phyloP scores from a whole-genome alignment of 92 coral and sea anemone genomes.

The Montipora capitata region DNA sequence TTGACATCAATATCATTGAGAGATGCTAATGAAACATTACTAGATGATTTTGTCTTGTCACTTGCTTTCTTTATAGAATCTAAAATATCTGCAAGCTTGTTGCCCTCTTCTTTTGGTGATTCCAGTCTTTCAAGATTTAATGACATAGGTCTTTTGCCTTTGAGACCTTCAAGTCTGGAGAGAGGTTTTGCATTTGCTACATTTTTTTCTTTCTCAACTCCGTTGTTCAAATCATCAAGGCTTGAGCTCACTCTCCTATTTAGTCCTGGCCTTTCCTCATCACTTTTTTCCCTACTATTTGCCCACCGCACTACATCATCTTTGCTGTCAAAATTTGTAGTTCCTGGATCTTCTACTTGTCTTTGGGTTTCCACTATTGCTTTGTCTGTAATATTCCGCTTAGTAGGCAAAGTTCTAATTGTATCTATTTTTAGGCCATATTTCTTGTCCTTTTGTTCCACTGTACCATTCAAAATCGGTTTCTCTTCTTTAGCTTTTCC shows the following conservation, averaged over 20 bases:
- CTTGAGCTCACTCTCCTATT: conserved; percentile 85
- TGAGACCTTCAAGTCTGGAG: conserved; percentile 49
- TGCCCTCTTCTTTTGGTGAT: conserved; percentile 73
- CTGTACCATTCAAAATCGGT: conserved; percentile 55
- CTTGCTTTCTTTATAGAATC: conserved; percentile 85
- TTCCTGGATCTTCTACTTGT: conserved; percentile 27
- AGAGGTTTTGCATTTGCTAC: conserved; percentile 32
- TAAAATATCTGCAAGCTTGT: conserved; percentile 84
- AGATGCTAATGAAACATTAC: conserved; percentile 57
- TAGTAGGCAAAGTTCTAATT: conserved; percentile 14
- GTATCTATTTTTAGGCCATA: not conserved
- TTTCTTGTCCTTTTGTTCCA: conserved; percentile 37
- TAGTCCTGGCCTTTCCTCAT: conserved; percentile 57
- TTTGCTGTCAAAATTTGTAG: conserved; percentile 14
- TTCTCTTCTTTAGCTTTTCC: conserved; percentile 62
- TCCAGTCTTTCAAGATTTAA: conserved; percentile 19
- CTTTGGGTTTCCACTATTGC: conserved; percentile 15
- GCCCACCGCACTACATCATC: conserved; percentile 61
- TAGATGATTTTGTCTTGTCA: conserved; percentile 36
- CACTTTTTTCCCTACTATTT: conserved; percentile 77
- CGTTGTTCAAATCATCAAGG: conserved; percentile 78
- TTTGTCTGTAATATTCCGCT: conserved; percentile 26
- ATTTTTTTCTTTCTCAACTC: conserved; percentile 28
- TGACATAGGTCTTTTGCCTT: conserved; percentile 27
- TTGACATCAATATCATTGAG: conserved; percentile 72